Evolutionary conservation across 2,113 vertebrate species (phyloP).

Genomic region (Cyphomyrus discorhynchus): DNA sequence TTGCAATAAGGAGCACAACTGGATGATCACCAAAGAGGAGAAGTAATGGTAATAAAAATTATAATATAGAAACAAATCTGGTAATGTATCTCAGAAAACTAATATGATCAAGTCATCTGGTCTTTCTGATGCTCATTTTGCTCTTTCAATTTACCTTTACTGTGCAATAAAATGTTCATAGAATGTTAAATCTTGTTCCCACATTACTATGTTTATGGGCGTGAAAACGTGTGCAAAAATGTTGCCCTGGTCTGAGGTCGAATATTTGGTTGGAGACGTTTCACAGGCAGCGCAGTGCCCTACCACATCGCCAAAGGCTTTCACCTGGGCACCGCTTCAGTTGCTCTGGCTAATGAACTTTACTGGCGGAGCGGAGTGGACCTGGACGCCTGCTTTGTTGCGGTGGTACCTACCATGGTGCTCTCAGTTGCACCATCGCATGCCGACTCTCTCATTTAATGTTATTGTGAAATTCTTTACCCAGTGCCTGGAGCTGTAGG

Average conservation of each 20-base stretch:
- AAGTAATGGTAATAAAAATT: background rate
- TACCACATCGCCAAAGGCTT: background rate
- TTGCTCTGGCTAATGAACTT: background rate
- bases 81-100: background rate
- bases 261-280: background rate
- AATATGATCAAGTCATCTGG: background rate
- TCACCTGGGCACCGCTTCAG: background rate
- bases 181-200: background rate
- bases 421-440: background rate
- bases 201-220: background rate
- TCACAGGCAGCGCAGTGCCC: background rate
- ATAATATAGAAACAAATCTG: background rate
- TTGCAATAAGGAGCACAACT: background rate
- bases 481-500: background rate
- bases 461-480: background rate
- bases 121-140: background rate
- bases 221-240: background rate
- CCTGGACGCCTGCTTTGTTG: background rate
- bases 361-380: background rate
- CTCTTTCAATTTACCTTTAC: background rate
- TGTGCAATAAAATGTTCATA: background rate
- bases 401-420: background rate
- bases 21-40: background rate
- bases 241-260: background rate
- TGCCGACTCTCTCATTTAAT: background rate